Conservation (phyloP, 2,888 invertebrate species). For the Phymatocera aterrima region DNA sequence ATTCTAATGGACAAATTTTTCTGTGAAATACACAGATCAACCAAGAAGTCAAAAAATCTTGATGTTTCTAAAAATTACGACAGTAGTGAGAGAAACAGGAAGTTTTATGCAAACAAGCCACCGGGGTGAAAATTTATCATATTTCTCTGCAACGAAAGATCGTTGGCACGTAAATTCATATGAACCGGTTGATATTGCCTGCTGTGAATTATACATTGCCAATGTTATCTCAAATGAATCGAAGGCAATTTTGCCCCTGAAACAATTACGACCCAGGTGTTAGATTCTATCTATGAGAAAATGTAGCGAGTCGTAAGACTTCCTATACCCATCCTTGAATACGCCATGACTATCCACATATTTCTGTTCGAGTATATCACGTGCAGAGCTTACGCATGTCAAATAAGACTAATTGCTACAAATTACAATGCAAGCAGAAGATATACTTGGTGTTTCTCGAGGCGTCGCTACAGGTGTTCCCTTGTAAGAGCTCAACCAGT, state of each 20-base stretch:
- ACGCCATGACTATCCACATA: not conserved
- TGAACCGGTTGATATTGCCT: not conserved
- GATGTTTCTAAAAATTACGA: too few relatives aligned
- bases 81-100: not conserved
- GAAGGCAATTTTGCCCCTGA: not conserved
- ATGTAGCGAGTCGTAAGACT: not conserved
- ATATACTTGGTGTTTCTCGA: conserved; percentile 16
- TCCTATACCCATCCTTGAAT: not conserved
- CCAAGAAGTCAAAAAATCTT: too few relatives aligned
- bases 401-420: conserved; percentile 39
- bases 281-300: not conserved
- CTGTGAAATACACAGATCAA: too few relatives aligned
- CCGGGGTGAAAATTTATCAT: not conserved
- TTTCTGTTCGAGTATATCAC: not conserved
- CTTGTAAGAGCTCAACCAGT: conserved; percentile 4
- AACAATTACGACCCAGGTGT: not conserved
- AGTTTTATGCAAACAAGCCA: not conserved
- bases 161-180: not conserved
- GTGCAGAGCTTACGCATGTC: too few relatives aligned
- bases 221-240: not conserved
- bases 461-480: conserved; percentile 34
- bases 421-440: conserved; percentile 28
- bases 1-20: not conserved
- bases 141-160: not conserved
- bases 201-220: not conserved